Conservation (phyloP, 1,140 invertebrate species). For the Branchinecta lindahli region DNA sequence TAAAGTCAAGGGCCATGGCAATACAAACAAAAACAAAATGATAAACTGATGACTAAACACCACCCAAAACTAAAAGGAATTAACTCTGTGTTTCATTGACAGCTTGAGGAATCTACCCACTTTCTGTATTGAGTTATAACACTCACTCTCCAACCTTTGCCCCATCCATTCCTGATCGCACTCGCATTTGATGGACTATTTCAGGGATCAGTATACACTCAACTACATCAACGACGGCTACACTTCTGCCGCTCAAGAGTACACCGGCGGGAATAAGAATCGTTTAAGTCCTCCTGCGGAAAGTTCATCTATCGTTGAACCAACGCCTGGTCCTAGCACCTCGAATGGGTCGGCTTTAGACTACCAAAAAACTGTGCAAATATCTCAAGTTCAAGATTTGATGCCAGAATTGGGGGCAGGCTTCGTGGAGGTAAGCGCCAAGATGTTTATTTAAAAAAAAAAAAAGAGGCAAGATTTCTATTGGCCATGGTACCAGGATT, state of each 20-base stretch:
- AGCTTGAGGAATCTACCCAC: too few species aligned
- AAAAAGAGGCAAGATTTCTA: too few species aligned
- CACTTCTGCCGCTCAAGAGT: not conserved
- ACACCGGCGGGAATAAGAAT: not conserved
- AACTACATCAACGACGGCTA: not conserved
- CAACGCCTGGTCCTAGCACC: not conserved
- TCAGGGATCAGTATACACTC: not conserved
- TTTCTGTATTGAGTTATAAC: too few species aligned
- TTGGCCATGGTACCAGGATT: too few species aligned
- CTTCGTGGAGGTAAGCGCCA: slow-evolving; percentile 38
- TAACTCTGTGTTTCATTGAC: too few species aligned
- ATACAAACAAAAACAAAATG: too few species aligned
- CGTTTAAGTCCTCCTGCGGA: not conserved
- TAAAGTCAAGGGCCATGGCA: too few species aligned
- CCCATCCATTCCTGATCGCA: too few species aligned
- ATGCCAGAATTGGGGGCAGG: slow-evolving; percentile 60
- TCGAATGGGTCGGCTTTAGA: not conserved
- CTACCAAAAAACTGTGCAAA: not conserved
- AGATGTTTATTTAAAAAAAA: not conserved
- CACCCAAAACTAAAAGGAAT: too few species aligned
- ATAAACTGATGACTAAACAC: too few species aligned
- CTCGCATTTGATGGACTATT: not conserved
- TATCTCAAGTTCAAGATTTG: slow-evolving; percentile 57
- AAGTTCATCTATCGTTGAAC: not conserved
- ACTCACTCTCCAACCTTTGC: too few species aligned